Evolutionary conservation across 2,797 vertebrate species (phyloP), one percentile per base, ranked within the genome.

Genomic region (Nyctibius grandis): DNA sequence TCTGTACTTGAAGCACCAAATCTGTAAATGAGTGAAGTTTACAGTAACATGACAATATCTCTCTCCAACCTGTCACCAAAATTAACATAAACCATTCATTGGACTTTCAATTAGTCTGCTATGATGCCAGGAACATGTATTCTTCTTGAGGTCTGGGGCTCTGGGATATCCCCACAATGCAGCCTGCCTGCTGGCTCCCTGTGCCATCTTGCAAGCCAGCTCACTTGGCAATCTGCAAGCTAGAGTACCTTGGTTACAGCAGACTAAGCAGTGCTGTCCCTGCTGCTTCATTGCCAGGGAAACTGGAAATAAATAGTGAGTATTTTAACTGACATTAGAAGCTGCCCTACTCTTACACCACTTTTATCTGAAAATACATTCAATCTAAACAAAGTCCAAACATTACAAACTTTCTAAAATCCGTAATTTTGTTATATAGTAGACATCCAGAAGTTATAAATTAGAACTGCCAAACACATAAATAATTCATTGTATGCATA

Each of bases 141-240:
- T 50, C 22, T 63, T 34, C 64, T 17, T 51, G 59, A 72, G 25
- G 18, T 19, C 29, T 28, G 59, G 34, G 51, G 45, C 44, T 70
- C 57, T 57, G 64, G 64, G n/a, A n/a, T 22, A 28, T 38, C 38
- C 51, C 25, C 1, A 1, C 2, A 0, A 19, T 7, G 15, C 38
- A 88, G 53, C 16, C 67, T 65, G 44, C 18, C 60, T 36, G 15
- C 18, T 73, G 59, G 51, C 44, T 88, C 51, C 22, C 60, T 51
- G 29, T 59, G 59, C 38, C 36, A 36, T n/a, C 50, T 50, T 23
- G 57, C 67, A 45, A 73, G 26, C 11, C 45, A 47, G 45, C 60
- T 47, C 45, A 73, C 53, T 42, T 34, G n/a, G 67, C 51, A 85
- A 26, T 28, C 65, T 78, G 38, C 25, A 14, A 78, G 45, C 22